These are phyloP conservation scores for Nettapus auritus DNA, from an alignment of 2,113 vertebrate genomes.

Conservation along the genomic window DNA sequence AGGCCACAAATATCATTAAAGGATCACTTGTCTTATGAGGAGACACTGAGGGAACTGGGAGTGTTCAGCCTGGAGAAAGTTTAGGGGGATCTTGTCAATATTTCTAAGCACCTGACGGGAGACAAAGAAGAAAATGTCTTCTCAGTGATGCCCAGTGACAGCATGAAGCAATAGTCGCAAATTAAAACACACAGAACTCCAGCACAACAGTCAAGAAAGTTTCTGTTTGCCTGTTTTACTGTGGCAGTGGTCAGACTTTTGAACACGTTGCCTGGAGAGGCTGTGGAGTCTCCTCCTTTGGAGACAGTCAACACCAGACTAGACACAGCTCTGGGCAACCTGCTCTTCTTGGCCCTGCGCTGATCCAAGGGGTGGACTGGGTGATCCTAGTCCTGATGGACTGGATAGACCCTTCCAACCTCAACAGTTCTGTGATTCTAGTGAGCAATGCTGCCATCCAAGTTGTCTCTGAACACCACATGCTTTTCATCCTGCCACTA, in stretches of 20 bases:
- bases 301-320: background rate
- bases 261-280: background rate
- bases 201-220: background rate
- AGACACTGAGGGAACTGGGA: background rate
- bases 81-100: background rate
- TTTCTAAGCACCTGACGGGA: background rate
- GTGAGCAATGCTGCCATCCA: background rate
- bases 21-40: background rate
- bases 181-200: background rate
- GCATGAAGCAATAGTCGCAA: background rate
- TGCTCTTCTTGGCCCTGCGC: background rate
- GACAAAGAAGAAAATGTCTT: background rate
- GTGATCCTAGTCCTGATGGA: background rate
- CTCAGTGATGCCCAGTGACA: background rate
- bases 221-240: accelerated
- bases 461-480: background rate
- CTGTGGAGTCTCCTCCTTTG: background rate
- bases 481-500: background rate
- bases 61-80: background rate
- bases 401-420: background rate
- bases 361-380: background rate
- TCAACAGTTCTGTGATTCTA: background rate
- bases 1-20: background rate
- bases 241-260: background rate
- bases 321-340: background rate